Evolutionary conservation across 2,797 vertebrate species (phyloP).

Genomic region (Artibeus jamaicensis): DNA sequence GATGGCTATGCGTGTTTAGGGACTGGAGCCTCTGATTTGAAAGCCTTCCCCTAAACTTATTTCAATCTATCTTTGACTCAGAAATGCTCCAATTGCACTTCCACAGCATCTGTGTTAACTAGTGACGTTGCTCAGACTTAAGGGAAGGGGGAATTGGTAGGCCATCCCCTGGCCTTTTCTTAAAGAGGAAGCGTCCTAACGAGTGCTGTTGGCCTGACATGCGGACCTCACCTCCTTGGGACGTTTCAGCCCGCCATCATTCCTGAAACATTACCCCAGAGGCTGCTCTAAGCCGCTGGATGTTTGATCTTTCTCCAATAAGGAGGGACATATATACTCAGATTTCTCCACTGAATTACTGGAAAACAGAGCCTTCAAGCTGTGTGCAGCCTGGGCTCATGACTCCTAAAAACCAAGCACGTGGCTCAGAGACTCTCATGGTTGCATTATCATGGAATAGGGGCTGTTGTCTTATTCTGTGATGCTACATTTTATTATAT

Average conservation of each 20-base stretch:
- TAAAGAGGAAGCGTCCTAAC: not conserved
- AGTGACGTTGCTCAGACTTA: not conserved
- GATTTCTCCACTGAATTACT: not conserved
- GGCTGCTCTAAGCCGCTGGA: not conserved
- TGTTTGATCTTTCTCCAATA: not conserved
- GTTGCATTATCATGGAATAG: not conserved
- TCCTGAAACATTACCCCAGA: not conserved
- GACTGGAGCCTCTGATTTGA: not conserved
- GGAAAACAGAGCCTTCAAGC: not conserved
- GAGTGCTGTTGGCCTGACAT: not conserved
- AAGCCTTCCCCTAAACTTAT: not conserved
- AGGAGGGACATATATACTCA: not conserved
- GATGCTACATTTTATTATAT: not conserved
- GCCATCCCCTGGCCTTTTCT: not conserved
- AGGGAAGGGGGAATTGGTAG: conserved; percentile 35
- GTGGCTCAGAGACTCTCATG: not conserved
- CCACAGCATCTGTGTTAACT: not conserved
- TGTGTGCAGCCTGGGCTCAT: not conserved
- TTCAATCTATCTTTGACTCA: not conserved
- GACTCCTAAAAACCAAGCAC: not conserved
- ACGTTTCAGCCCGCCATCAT: not conserved
- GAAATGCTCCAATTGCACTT: not conserved
- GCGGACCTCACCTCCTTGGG: not conserved
- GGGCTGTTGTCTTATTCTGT: not conserved
- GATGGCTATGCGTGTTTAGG: not conserved